Percentiles rank a stretch among this genome's conserved stretches.
phyloP scores from a whole-genome alignment of 2,113 vertebrate species.

The Etheostoma spectabile region DNA sequence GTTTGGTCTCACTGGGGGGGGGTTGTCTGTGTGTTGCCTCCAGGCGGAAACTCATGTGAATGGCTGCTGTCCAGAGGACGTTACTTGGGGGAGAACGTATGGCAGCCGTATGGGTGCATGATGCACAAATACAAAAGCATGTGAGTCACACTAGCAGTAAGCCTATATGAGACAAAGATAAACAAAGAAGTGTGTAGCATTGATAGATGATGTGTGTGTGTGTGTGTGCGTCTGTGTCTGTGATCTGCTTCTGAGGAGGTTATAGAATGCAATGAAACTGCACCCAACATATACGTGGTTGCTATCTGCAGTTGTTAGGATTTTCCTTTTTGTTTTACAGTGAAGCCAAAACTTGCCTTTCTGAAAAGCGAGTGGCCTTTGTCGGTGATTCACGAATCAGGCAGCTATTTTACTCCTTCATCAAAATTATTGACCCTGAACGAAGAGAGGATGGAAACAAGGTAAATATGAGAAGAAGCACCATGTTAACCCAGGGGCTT shows the following conservation, averaged over 20 bases:
- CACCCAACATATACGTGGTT: neutral
- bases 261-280: neutral
- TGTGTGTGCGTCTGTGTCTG: slow-evolving; percentile 2
- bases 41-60: slow-evolving; percentile 94
- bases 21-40: slow-evolving; percentile 53
- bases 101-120: slow-evolving; percentile 99
- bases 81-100: slow-evolving; percentile 95
- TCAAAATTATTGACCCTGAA: slow-evolving; percentile 92
- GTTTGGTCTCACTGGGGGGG: slow-evolving; percentile 26
- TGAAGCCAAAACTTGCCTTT: slow-evolving; percentile 94
- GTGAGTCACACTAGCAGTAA: slow-evolving; percentile 80
- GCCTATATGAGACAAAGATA: neutral
- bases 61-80: slow-evolving; percentile 96
- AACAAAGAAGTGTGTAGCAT: neutral
- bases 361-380: slow-evolving; percentile 91
- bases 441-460: slow-evolving; percentile 92
- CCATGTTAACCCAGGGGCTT: neutral
- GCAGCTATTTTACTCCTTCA: slow-evolving; percentile 94
- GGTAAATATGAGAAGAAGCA: slow-evolving; percentile 80
- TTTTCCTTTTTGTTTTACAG: slow-evolving; percentile 79
- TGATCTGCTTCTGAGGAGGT: slow-evolving; percentile 4
- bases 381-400: slow-evolving; percentile 97
- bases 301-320: neutral
- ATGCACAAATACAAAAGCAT: slow-evolving; percentile 97
- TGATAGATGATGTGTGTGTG: neutral